Percentiles rank a stretch among this genome's conserved stretches.
phyloP scores from a whole-genome alignment of 2,888 invertebrate genomes.

The Tetrapedia diversipes region DNA sequence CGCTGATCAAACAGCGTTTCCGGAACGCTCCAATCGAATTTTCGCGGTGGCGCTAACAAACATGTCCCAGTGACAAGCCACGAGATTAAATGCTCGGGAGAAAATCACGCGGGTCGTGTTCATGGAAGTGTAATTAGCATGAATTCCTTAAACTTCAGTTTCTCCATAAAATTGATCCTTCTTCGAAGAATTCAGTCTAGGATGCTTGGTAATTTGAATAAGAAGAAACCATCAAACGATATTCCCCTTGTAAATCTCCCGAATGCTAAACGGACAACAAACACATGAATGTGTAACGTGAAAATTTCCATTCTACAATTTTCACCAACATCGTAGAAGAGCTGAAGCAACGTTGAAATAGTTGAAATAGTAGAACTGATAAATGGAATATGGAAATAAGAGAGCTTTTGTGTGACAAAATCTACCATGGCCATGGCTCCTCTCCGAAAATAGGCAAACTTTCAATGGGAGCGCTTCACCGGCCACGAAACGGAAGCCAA shows the following conservation, averaged over 20 bases:
- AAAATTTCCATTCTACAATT: neutral
- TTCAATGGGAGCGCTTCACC: neutral
- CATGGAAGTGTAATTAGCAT: no score
- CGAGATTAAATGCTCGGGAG: neutral
- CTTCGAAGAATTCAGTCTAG: no score
- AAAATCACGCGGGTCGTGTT: no score
- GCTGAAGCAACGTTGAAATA: neutral
- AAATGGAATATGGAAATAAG: conserved; percentile 2
- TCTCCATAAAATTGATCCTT: no score
- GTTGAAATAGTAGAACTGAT: neutral
- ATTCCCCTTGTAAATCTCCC: no score
- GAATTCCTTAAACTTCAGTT: no score
- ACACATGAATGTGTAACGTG: neutral
- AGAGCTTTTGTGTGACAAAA: neutral
- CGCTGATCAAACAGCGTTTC: conserved; percentile 18
- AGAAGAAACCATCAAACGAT: no score
- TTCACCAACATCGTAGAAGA: neutral
- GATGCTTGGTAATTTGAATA: no score
- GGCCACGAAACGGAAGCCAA: neutral
- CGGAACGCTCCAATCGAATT: conserved; percentile 13
- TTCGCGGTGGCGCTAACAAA: conserved; percentile 6
- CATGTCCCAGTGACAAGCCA: neutral
- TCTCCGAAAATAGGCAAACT: neutral
- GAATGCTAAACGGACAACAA: neutral
- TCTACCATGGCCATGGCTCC: neutral